Evolutionary conservation across 2,888 invertebrate species (phyloP).

Genomic region (Aquatica leii): DNA sequence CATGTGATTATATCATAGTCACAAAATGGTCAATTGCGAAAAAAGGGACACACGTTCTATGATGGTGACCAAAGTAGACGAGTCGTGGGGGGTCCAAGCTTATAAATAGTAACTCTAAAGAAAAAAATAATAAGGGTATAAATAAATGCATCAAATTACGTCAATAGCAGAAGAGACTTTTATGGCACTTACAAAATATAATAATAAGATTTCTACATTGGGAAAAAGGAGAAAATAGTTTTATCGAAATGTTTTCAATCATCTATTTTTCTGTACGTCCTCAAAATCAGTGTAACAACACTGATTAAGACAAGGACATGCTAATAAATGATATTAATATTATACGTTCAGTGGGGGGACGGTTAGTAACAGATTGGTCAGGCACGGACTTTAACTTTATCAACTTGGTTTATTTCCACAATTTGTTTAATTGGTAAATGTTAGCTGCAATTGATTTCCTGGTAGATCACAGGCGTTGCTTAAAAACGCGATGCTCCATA

Average conservation of each 20-base stretch:
- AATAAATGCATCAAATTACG: constrained; percentile 17
- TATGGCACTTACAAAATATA: too few relatives aligned
- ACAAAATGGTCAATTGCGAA: too few relatives aligned
- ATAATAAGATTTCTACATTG: too few relatives aligned
- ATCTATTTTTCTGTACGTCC: constrained; percentile 19
- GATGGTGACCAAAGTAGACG: too few relatives aligned
- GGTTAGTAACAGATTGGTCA: constrained; percentile 32
- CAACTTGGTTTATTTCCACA: constrained; percentile 24
- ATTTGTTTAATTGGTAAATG: too few relatives aligned
- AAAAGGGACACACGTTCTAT: too few relatives aligned
- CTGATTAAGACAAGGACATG: constrained; percentile 29
- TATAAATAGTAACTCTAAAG: neutral
- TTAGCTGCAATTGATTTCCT: too few relatives aligned
- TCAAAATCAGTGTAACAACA: constrained; percentile 20
- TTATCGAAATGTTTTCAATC: constrained; percentile 8
- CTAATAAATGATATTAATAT: constrained; percentile 23
- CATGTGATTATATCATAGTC: constrained; percentile 8
- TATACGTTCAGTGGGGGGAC: constrained; percentile 25
- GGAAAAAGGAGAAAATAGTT: neutral
- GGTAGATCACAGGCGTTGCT: too few relatives aligned
- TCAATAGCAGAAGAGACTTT: constrained; percentile 24
- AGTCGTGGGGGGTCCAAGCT: too few relatives aligned
- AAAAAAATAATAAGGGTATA: constrained; percentile 7
- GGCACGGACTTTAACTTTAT: constrained; percentile 20
- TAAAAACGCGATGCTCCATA: too few relatives aligned